phyloP scores from a whole-genome alignment of 2,113 vertebrate species.

The Pteruthius melanotis region DNA sequence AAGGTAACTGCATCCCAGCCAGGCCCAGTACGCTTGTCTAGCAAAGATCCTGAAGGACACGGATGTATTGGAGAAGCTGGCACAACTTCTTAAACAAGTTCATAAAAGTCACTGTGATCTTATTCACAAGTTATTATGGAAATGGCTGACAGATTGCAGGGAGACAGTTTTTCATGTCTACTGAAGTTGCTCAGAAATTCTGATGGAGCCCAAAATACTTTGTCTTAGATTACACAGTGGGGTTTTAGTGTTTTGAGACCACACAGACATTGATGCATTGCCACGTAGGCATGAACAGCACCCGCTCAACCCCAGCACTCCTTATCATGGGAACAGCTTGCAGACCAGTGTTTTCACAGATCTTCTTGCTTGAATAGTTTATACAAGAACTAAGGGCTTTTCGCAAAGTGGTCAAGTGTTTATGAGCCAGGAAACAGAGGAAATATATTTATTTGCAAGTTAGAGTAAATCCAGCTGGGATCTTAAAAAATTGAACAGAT shows the following conservation, averaged over 20 bases:
- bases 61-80: background rate
- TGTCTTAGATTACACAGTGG: background rate
- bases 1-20: background rate
- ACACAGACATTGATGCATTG: background rate
- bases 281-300: background rate
- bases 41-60: background rate
- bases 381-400: slow-evolving; percentile 35
- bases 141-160: background rate
- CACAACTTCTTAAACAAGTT: background rate
- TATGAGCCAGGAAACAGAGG: slow-evolving; percentile 18
- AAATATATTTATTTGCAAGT: slow-evolving; percentile 35
- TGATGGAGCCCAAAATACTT: background rate
- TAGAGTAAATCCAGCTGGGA: slow-evolving; percentile 2
- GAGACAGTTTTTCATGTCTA: background rate
- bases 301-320: background rate
- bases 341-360: background rate
- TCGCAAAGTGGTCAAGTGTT: background rate
- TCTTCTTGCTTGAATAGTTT: slow-evolving; percentile 54
- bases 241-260: background rate
- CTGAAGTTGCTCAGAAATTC: background rate
- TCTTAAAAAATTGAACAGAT: slow-evolving; percentile 25
- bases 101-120: background rate
- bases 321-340: background rate
- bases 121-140: background rate
- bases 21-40: background rate